phyloP scores from a whole-genome alignment of 2,888 invertebrate species.

The Mamestra brassicae region DNA sequence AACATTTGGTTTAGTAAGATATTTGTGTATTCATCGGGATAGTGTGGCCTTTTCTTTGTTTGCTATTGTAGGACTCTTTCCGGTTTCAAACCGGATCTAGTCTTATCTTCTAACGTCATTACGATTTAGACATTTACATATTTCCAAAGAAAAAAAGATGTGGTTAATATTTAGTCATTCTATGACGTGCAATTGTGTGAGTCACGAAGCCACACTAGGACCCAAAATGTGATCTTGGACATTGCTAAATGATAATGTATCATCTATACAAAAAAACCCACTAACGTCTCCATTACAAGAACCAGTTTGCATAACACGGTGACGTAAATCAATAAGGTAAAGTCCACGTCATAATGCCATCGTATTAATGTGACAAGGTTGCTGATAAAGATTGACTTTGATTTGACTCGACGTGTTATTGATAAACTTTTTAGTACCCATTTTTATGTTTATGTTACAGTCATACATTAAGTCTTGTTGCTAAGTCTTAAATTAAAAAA shows the following conservation, averaged over 20 bases:
- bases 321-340: slow-evolving; percentile 68
- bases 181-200: slow-evolving; percentile 28
- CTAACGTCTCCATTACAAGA: slow-evolving; percentile 37
- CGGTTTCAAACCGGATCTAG: slow-evolving; percentile 35
- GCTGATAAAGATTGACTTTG: slow-evolving; percentile 75
- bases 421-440: slow-evolving; percentile 47
- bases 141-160: slow-evolving; percentile 29
- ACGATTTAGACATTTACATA: slow-evolving; percentile 10
- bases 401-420: slow-evolving; percentile 73
- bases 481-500: background rate
- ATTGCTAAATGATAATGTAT: slow-evolving; percentile 35
- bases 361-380: slow-evolving; percentile 67
- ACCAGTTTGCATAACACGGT: slow-evolving; percentile 58
- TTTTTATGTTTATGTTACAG: background rate
- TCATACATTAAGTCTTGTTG: background rate
- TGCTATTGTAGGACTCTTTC: background rate
- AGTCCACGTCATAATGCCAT: slow-evolving; percentile 64
- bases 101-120: background rate
- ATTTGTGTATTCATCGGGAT: slow-evolving; percentile 1
- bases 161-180: slow-evolving; percentile 12
- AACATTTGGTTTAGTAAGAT: slow-evolving; percentile 13
- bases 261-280: slow-evolving; percentile 42
- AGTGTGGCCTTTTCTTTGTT: background rate
- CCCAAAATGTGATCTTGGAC: slow-evolving; percentile 10
- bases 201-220: slow-evolving; percentile 23